Percentiles rank a stretch among this genome's conserved stretches.
Evolutionary conservation across 2,113 vertebrate genomes (phyloP).

Genomic region (Toxostoma redivivum): DNA sequence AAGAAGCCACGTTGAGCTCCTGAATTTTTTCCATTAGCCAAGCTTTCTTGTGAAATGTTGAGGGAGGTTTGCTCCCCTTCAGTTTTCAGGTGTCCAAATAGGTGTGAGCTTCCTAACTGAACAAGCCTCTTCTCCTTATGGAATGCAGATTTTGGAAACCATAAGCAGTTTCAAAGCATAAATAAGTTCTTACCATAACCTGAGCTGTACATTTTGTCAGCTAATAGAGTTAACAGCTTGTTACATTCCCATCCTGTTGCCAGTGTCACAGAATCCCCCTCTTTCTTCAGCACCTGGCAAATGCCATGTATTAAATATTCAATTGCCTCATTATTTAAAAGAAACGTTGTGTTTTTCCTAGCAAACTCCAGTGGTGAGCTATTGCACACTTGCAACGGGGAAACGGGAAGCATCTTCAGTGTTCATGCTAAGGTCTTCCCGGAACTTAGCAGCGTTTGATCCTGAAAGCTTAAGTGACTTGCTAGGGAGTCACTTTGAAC

Average conservation of each 20-base stretch:
- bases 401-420: neutral
- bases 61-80: neutral
- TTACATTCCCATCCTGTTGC: neutral
- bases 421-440: neutral
- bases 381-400: neutral
- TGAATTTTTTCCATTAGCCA: neutral
- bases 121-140: neutral
- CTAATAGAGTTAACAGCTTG: neutral
- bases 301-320: neutral
- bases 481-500: neutral
- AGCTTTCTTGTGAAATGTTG: neutral
- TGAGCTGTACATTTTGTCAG: neutral
- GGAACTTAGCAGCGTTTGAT: neutral
- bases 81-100: neutral
- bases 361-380: neutral
- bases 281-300: neutral
- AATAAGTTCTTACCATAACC: neutral
- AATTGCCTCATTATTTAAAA: neutral
- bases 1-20: rapidly evolving
- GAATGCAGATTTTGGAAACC: neutral
- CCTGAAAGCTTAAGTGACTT: neutral
- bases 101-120: neutral
- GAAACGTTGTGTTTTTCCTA: neutral
- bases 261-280: neutral
- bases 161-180: neutral